Conservation (phyloP, 2,888 invertebrate species). For the Lepidochrysops patricia region DNA sequence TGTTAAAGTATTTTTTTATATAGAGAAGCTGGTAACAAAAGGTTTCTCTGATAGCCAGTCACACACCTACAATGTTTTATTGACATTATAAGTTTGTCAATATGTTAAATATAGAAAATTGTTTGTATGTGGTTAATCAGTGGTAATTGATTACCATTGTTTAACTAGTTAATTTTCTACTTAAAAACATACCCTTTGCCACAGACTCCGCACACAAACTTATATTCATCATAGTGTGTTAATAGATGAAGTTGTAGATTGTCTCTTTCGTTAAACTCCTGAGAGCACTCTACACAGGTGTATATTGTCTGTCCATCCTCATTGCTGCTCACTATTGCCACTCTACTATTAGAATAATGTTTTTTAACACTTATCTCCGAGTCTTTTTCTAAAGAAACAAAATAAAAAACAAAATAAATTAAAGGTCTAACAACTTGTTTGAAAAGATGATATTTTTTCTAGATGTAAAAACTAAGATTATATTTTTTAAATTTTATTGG, state of each 20-base stretch:
- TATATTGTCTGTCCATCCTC: constrained; percentile 79
- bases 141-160: background rate
- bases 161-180: background rate
- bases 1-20: too few species aligned
- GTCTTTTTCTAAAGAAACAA: constrained; percentile 23
- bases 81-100: too few species aligned
- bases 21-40: too few species aligned
- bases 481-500: background rate
- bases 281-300: constrained; percentile 85
- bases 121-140: too few species aligned
- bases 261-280: constrained; percentile 82
- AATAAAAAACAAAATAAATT: background rate
- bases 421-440: background rate
- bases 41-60: too few species aligned
- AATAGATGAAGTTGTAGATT: constrained; percentile 82
- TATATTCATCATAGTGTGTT: constrained; percentile 83
- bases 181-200: constrained; percentile 75
- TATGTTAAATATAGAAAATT: too few species aligned
- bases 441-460: too few species aligned
- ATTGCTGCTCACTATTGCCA: constrained; percentile 81
- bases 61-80: too few species aligned
- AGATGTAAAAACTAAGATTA: background rate
- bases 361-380: constrained; percentile 42
- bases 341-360: constrained; percentile 79
- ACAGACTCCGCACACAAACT: constrained; percentile 83